Evolutionary conservation across 2,797 vertebrate species (phyloP).

Genomic region (Odontamblyopus rebecca): DNA sequence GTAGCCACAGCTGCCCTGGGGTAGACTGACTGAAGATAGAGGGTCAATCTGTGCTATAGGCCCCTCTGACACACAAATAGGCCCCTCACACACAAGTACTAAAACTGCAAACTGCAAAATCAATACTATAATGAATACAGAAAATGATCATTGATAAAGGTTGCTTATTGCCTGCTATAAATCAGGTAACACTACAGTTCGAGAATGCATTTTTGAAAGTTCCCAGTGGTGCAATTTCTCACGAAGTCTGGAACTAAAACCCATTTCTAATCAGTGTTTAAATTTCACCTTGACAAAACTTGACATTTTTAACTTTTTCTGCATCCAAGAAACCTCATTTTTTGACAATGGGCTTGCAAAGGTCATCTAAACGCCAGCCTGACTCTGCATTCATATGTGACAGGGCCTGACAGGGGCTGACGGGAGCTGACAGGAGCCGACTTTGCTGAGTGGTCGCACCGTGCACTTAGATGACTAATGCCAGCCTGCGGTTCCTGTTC

Average conservation of each 20-base stretch:
- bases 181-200: background rate
- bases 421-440: background rate
- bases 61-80: too few species aligned
- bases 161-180: background rate
- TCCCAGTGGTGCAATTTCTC: background rate
- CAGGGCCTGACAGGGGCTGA: conserved; percentile 29
- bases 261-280: background rate
- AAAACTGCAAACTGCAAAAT: too few species aligned
- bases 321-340: conserved; percentile 2
- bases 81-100: too few species aligned
- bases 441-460: conserved; percentile 30
- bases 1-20: too few species aligned
- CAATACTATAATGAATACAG: background rate
- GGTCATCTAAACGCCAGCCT: conserved; percentile 1
- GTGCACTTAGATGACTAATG: conserved; percentile 56
- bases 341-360: background rate
- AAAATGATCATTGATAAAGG: too few species aligned
- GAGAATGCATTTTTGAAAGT: background rate
- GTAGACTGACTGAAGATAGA: too few species aligned
- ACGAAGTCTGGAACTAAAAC: background rate
- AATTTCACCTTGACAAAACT: background rate
- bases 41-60: too few species aligned
- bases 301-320: conserved; percentile 18
- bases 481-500: conserved; percentile 49
- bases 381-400: conserved; percentile 16